Base-by-base conservation (phyloP, 1,140 invertebrate genomes). In the Spodoptera litura region DNA sequence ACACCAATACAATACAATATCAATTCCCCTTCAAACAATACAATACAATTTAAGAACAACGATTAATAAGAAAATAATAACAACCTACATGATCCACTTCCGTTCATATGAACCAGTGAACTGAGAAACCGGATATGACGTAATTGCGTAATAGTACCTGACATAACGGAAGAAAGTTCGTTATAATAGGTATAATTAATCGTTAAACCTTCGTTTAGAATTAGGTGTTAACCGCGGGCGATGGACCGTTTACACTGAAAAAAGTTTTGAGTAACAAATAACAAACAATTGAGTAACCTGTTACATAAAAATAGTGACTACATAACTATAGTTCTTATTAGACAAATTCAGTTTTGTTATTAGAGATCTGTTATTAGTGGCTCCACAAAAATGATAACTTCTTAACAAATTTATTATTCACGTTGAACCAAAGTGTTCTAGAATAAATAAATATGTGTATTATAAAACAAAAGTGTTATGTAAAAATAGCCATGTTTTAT, bases 1-100 rank as follows among this genome's bases (percentile, higher is more conserved):
- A 35, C 12, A 59, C 2, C 53, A 20, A n/a, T 25, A 56, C 55
- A 8, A 8, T 44, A 44, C 55, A 25, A 9, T n/a, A 31, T 35
- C 27, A 35, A 61, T 35, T 13, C 11, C 4, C 38, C 10, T 3
- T 4, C 11, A 61, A 13, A 13, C 59, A 35, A 35, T n/a, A 61
- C 31, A 61, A 61, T 64, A 15, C 35, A 15, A 44, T 15, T 2
- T 15, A 44, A 44, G 5, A 27, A 13, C 15, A n/a, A 62, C n/a
- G 44, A n/a, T 9, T 64, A 64, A 64, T 44, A 64, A 64, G 4
- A 64, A 64, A 44, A 64, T 64, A 64, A 64, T 64, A 44, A 44
- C 61, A 64, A 38, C n/a, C 35, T 15, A 15, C 13, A 44, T 44
- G 61, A n/a, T 44, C 61, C n/a, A 64, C 35, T n/a, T 64, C 31